These are phyloP conservation scores for Ciconia boyciana DNA, from an alignment of 2,113 vertebrate genomes.

Conservation along the genomic window DNA sequence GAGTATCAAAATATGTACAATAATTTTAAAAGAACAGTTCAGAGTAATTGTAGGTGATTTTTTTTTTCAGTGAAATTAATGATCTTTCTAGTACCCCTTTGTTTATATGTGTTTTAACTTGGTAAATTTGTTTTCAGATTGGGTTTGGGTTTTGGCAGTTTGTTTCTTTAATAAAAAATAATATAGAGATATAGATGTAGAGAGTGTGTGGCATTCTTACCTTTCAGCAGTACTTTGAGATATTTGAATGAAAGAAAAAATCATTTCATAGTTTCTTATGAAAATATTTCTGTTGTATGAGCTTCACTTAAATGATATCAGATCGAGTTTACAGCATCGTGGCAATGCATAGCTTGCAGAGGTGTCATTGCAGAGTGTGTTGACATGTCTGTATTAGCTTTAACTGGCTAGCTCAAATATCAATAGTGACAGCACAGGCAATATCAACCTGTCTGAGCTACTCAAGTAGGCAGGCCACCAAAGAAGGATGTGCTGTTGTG, in stretches of 20 bases:
- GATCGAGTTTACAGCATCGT: not conserved
- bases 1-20: not conserved
- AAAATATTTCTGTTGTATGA: not conserved
- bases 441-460: not conserved
- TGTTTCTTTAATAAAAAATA: not conserved
- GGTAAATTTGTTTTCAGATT: not conserved
- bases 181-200: not conserved
- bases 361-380: not conserved
- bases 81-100: not conserved
- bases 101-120: not conserved
- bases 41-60: not conserved
- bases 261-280: not conserved
- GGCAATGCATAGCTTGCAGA: not conserved
- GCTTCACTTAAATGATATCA: not conserved
- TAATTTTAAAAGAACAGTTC: not conserved
- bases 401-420: not conserved
- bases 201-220: not conserved
- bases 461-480: not conserved
- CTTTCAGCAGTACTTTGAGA: not conserved
- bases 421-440: too few species aligned
- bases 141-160: not conserved
- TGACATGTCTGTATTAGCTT: not conserved
- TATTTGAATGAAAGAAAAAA: not conserved
- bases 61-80: not conserved
- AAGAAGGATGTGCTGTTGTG: not conserved